Percentiles rank a stretch among this genome's conserved stretches.
phyloP scores from a whole-genome alignment of 2,797 vertebrate genomes.

The Kryptolebias ocellatus region DNA sequence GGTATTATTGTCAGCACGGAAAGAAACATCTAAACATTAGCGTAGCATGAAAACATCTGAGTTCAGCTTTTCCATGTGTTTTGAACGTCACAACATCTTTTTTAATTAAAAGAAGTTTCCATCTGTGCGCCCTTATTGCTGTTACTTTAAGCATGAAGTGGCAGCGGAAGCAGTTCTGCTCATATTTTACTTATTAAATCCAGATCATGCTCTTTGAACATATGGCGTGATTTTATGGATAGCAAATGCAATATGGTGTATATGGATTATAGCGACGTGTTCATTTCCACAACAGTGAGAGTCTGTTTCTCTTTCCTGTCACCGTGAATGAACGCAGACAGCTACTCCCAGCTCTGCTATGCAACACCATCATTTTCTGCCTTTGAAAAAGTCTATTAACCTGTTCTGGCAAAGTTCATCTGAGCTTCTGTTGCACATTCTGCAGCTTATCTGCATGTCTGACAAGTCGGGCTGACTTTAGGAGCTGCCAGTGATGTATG shows the following conservation, averaged over 20 bases:
- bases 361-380: conserved; percentile 31
- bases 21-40: conserved; percentile 10
- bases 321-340: conserved; percentile 23
- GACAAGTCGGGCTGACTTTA: conserved; percentile 16
- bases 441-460: conserved; percentile 40
- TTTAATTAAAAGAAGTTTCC: conserved; percentile 11
- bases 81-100: conserved; percentile 10
- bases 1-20: conserved; percentile 16
- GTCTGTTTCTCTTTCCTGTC: conserved; percentile 22
- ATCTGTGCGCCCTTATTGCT: conserved; percentile 13
- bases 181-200: conserved; percentile 68
- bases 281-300: conserved; percentile 24
- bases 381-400: conserved; percentile 73
- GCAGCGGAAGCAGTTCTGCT: conserved; percentile 33
- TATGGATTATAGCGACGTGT: conserved; percentile 22
- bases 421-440: conserved; percentile 29
- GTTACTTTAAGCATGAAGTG: conserved; percentile 26
- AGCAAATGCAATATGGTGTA: conserved; percentile 32
- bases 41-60: conserved; percentile 9
- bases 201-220: conserved; percentile 39
- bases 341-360: conserved; percentile 22
- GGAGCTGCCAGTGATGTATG: conserved; percentile 8
- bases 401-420: conserved; percentile 56
- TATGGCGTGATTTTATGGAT: conserved; percentile 49
- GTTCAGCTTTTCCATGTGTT: background rate